These are phyloP conservation scores for Butastur rufipennis DNA, from an alignment of 2,113 vertebrate genomes.

Conservation along the genomic window DNA sequence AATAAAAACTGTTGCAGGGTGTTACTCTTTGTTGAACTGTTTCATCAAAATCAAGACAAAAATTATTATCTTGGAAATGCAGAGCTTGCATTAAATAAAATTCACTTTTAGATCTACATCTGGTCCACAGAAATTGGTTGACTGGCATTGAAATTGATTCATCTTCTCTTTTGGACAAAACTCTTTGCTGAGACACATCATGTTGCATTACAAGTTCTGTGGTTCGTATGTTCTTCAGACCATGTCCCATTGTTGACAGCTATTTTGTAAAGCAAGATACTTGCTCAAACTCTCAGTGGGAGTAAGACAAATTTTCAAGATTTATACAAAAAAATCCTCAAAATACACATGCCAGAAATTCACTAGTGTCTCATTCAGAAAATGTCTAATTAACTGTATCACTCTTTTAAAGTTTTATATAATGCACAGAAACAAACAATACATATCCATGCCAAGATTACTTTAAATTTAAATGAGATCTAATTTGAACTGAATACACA, in stretches of 20 bases:
- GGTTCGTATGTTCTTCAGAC: not conserved
- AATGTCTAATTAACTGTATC: constrained; percentile 76
- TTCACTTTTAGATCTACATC: constrained; percentile 54
- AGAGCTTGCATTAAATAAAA: not conserved
- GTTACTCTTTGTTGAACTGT: not conserved
- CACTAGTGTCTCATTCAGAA: constrained; percentile 76
- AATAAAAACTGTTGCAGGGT: not conserved
- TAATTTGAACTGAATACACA: constrained; percentile 99
- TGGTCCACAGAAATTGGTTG: constrained; percentile 46
- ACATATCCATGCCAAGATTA: constrained; percentile 97
- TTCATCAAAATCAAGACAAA: not conserved
- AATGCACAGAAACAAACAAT: constrained; percentile 80
- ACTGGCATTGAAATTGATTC: constrained; percentile 17
- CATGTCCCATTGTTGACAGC: constrained; percentile 43
- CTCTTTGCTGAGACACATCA: constrained; percentile 39
- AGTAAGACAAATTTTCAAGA: constrained; percentile 70
- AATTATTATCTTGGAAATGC: not conserved
- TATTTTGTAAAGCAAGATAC: constrained; percentile 62
- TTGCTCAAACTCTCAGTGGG: constrained; percentile 67
- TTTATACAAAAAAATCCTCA: constrained; percentile 64
- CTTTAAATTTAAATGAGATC: constrained; percentile 84
- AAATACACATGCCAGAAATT: constrained; percentile 74
- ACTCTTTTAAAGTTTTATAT: constrained; percentile 74
- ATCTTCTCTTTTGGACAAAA: constrained; percentile 15
- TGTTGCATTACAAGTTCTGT: not conserved